Conservation (phyloP, 1,140 invertebrate genomes). For the Drosophila eugracilis region DNA sequence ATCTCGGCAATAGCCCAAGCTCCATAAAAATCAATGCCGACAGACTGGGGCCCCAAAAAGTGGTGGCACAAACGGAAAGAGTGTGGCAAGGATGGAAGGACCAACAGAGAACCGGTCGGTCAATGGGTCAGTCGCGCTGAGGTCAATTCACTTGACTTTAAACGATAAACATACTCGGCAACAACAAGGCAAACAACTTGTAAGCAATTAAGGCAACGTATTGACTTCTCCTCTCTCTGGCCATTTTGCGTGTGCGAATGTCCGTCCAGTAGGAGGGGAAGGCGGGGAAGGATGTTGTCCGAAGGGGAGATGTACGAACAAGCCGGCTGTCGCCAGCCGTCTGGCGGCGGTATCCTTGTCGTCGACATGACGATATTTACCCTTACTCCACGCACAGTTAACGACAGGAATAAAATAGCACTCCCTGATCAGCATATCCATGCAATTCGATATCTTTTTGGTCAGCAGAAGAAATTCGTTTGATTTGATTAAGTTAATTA, state of each 20-base stretch:
- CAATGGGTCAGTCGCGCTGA: slow-evolving; percentile 50
- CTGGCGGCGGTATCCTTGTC: slow-evolving; percentile 41
- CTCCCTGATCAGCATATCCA: slow-evolving; percentile 18
- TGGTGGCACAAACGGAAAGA: slow-evolving; percentile 12
- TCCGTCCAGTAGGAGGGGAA: slow-evolving; percentile 9
- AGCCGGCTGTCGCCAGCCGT: slow-evolving; percentile 25
- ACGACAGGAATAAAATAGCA: slow-evolving; percentile 13
- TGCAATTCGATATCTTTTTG: slow-evolving; percentile 18
- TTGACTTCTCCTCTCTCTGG: slow-evolving; percentile 51
- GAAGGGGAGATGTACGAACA: slow-evolving; percentile 23
- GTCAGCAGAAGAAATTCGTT: slow-evolving; percentile 3
- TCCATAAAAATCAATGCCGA: slow-evolving; percentile 79
- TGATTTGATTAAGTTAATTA: slow-evolving; percentile 17
- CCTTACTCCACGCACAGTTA: not conserved
- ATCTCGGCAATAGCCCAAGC: slow-evolving; percentile 28
- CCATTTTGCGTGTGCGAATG: slow-evolving; percentile 36
- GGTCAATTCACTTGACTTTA: slow-evolving; percentile 70
- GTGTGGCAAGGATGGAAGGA: too few species aligned
- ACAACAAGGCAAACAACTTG: slow-evolving; percentile 70
- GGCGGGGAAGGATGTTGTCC: not conserved
- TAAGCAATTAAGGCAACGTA: slow-evolving; percentile 80
- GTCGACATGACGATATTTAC: slow-evolving; percentile 57
- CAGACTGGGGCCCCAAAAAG: slow-evolving; percentile 59
- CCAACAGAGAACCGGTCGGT: slow-evolving; percentile 1
- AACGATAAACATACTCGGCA: slow-evolving; percentile 73